Evolutionary conservation across 2,888 invertebrate species (phyloP), one percentile per base, ranked within the genome.

Genomic region (Scaptomyza parva): DNA sequence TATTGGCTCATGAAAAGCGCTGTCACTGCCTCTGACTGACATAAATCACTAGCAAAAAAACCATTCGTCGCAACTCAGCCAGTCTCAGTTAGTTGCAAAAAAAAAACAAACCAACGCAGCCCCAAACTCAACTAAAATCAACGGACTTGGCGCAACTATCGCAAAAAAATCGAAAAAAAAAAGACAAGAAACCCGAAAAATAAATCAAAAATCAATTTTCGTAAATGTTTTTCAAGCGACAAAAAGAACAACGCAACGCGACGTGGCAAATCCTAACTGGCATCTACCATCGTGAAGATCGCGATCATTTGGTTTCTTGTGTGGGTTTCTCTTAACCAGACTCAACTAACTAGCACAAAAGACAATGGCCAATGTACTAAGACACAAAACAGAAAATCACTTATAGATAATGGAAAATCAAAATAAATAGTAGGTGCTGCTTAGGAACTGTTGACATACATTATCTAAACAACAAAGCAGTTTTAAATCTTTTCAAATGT

Each of bases 1-100:
- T 85, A 85, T 85, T 85, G 87, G 84, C 87, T 85, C 84, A 85
- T 87, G 87, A 85, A 87, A 85, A 85, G 83, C 87, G 82, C 86
- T 84, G 84, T 84, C 84, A 85, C 87, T 85, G 83, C 73, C 79
- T 71, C 79, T 82, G 83, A 82, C 82, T 79, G 87, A 82, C 78
- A 85, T 85, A 85, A 85, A 85, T 85, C 84, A 87, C 79, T 63
- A 50, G 60, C 71, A 71, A 57, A 55, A 6, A 53, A 62, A 78
- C 66, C 63, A 74, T 55, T 65, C 70, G 57, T 54, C 57, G 58
- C 37, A 53, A 48, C 50, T 45, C 50, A 64, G 30, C 51, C 60
- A 70, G 57, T 58, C 74, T n/a, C 61, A 71, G 51, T 11, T 43
- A 70, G 20, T 48, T 33, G 33, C 44, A 44, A 5, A 28, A 26